A percentile compares a stretch with the other conserved stretches of the same genome.
Conservation (phyloP, 2,797 vertebrate species). For the Chromobotia macracanthus region DNA sequence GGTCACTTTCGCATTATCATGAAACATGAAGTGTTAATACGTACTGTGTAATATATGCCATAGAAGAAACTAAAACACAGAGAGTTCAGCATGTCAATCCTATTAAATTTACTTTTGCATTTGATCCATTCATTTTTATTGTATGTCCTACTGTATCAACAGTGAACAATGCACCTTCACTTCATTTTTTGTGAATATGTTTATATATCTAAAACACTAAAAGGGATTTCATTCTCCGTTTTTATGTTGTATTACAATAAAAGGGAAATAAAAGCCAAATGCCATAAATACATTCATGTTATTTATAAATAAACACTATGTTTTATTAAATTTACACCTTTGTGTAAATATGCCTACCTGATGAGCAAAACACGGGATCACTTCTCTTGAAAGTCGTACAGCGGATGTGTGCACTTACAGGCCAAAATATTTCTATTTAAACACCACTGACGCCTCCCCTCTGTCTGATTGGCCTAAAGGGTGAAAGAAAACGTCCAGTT, state of each 20-base stretch:
- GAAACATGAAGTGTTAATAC: too few relatives aligned
- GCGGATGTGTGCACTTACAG: constrained; percentile 66
- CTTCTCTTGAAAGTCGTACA: constrained; percentile 25
- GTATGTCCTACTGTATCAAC: not conserved
- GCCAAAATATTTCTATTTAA: constrained; percentile 63
- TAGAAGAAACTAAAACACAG: not conserved
- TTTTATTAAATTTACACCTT: constrained; percentile 13
- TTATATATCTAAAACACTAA: not conserved
- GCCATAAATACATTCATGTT: not conserved
- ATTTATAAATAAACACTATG: not conserved
- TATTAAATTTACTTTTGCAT: not conserved
- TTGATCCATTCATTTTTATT: not conserved
- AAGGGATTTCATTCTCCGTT: not conserved
- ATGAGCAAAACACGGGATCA: constrained; percentile 15
- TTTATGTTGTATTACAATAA: not conserved
- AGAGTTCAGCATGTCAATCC: not conserved
- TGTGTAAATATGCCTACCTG: constrained; percentile 17
- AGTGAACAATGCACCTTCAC: not conserved
- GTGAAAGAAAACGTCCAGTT: constrained; percentile 55
- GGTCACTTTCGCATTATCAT: not conserved
- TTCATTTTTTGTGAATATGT: not conserved
- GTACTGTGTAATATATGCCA: too few relatives aligned
- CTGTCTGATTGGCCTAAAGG: constrained; percentile 72
- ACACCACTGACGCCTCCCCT: constrained; percentile 71
- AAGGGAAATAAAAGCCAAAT: not conserved